Evolutionary conservation across 2,797 vertebrate genomes (phyloP).

Genomic region (Micropoecilia bifurca): DNA sequence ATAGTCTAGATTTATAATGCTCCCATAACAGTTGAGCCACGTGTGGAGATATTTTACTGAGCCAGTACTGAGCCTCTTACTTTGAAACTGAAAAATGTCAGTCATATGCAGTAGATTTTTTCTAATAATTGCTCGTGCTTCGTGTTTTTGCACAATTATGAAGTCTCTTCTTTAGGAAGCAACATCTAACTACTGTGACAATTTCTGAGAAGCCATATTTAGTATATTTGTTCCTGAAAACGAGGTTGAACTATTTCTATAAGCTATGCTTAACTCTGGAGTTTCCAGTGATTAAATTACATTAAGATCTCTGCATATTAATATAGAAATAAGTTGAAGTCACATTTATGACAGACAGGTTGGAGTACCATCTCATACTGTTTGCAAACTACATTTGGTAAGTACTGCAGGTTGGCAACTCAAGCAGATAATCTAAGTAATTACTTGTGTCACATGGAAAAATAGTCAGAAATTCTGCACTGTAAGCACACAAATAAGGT

Average conservation of each 20-base stretch:
- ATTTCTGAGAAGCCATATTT: not conserved
- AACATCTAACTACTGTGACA: not conserved
- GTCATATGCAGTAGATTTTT: slow-evolving; percentile 39
- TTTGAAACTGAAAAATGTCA: slow-evolving; percentile 19
- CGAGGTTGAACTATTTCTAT: not conserved
- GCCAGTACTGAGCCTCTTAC: slow-evolving; percentile 15
- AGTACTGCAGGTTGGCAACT: not conserved
- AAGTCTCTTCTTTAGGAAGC: not conserved
- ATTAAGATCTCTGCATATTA: not conserved
- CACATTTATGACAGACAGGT: not conserved
- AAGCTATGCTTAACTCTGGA: not conserved
- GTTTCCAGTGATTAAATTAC: not conserved
- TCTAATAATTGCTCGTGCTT: slow-evolving; percentile 13
- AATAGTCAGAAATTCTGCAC: not conserved
- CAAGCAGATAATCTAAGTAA: not conserved
- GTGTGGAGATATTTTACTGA: slow-evolving; percentile 50
- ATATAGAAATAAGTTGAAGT: not conserved
- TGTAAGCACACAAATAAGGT: not conserved
- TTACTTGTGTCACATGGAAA: not conserved
- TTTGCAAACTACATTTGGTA: not conserved
- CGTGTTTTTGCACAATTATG: slow-evolving; percentile 12
- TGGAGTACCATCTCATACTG: not conserved
- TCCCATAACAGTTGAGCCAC: slow-evolving; percentile 56
- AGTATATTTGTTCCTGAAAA: not conserved
- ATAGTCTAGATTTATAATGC: slow-evolving; percentile 74